These are phyloP conservation scores for Petrocephalus zakoni DNA, from an alignment of 2,113 vertebrate genomes.

Conservation along the genomic window DNA sequence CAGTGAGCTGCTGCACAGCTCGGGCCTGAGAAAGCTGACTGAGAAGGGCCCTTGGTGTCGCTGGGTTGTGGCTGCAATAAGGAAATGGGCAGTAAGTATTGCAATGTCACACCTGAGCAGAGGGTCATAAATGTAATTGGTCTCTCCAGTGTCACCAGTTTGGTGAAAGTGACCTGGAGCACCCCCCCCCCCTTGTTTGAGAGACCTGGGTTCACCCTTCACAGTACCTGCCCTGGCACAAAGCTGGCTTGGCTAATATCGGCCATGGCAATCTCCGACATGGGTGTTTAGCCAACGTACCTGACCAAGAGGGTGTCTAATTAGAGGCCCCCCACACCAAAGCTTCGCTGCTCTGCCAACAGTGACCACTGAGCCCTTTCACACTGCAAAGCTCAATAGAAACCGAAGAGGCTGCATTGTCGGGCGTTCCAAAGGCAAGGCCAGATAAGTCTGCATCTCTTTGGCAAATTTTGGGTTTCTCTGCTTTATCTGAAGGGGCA, in stretches of 20 bases:
- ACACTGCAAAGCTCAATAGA: neutral
- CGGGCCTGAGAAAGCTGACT: neutral
- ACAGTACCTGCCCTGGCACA: neutral
- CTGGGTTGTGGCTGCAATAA: neutral
- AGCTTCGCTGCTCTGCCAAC: neutral
- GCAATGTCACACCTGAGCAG: neutral
- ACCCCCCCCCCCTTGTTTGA: neutral
- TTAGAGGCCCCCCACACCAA: constrained; percentile 16
- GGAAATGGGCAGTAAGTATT: neutral
- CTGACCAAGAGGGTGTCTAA: neutral
- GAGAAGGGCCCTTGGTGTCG: neutral
- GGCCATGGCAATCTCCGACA: neutral
- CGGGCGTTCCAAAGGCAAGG: neutral
- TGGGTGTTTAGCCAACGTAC: neutral
- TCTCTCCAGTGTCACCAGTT: neutral
- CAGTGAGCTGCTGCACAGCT: neutral
- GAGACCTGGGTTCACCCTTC: neutral
- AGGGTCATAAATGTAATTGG: neutral
- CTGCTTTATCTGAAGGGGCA: constrained; percentile 22
- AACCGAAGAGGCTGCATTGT: neutral
- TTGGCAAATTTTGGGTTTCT: neutral
- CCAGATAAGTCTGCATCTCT: constrained; percentile 12
- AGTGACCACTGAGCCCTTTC: neutral
- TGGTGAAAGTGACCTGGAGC: neutral
- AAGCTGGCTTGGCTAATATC: neutral